phyloP scores from a whole-genome alignment of 2,797 vertebrate genomes.

The Hyperoplus lanceolatus region DNA sequence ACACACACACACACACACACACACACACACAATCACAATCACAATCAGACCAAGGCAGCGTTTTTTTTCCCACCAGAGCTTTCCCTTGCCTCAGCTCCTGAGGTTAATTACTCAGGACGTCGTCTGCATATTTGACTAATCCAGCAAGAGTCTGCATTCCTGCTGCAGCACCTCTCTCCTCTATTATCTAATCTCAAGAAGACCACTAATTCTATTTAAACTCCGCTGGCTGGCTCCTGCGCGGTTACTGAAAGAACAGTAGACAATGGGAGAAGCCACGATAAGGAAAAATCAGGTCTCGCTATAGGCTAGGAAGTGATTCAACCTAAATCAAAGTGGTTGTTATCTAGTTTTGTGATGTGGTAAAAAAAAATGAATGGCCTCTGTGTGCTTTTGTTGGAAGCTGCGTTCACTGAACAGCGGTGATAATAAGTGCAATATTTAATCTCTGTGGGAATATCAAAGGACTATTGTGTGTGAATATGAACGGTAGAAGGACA shows the following conservation, averaged over 20 bases:
- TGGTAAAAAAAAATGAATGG: background rate
- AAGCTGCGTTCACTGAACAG: background rate
- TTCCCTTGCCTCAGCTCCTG: conserved; percentile 36
- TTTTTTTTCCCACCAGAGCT: conserved; percentile 17
- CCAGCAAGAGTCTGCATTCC: conserved; percentile 58
- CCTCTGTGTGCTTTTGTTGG: conserved; percentile 1
- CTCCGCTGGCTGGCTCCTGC: conserved; percentile 36
- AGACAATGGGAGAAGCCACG: conserved; percentile 44
- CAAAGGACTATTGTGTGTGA: background rate
- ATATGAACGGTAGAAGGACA: background rate
- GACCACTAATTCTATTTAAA: conserved; percentile 64
- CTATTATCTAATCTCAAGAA: conserved; percentile 66
- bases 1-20: background rate
- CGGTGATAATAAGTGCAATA: background rate
- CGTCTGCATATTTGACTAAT: conserved; percentile 70
- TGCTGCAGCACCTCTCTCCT: conserved; percentile 51
- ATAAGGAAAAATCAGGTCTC: conserved; percentile 29
- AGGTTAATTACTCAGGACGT: conserved; percentile 69
- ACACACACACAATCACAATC: background rate
- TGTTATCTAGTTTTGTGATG: background rate
- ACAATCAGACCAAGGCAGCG: background rate
- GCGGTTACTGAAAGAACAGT: conserved; percentile 28
- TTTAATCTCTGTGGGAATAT: background rate
- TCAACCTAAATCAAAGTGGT: conserved; percentile 10
- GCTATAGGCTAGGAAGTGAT: conserved; percentile 9